Evolutionary conservation across 2,113 vertebrate genomes (phyloP), one percentile per base, ranked within the genome.

Genomic region (Eulacestoma nigropectus): DNA sequence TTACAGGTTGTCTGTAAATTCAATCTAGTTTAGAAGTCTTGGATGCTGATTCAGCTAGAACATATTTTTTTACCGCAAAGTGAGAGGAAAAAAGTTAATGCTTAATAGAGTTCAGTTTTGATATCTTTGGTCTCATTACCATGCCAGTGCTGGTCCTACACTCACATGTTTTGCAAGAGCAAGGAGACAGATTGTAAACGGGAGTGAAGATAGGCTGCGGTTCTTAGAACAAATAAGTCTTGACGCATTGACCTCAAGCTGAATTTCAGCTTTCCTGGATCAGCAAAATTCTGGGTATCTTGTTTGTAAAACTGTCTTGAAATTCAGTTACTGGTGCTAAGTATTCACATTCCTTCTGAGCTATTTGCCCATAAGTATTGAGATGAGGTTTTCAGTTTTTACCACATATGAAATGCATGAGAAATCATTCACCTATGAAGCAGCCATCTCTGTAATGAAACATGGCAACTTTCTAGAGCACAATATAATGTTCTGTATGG

Each of bases 221-320:
- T 76, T 84, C 74, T 80, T 73, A 76, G 81, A 92, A 87, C 26
- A 92, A 96, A 89, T 64, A 42, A 77, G 42, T 29, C 21, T 90
- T 77, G 56, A 89, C 0, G 1, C 46, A 65, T 50, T 85, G 63
- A 85, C 74, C 67, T 90, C 67, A 69, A 84, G 29, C 4, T 91
- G 84, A 91, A 95, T 96, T 89, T 87, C 87, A 89, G 32, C 49
- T 73, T 89, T 85, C 84, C 63, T 69, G 42, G 62, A 79, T 94
- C 87, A 95, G 84, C 84, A 96, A 78, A 91, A 73, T 84, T 84
- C n/a, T 82, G 46, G 20, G 18, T 41, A 73, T 69, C 21, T 78
- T 84, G 41, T 87, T 84, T 81, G 79, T 41, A 81, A 74, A 90
- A 35, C 37, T 70, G 13, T 44, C 72, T 44, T 89, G 65, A 85